Conservation (phyloP, 1,140 invertebrate genomes). For the Drosophila equinoxialis region DNA sequence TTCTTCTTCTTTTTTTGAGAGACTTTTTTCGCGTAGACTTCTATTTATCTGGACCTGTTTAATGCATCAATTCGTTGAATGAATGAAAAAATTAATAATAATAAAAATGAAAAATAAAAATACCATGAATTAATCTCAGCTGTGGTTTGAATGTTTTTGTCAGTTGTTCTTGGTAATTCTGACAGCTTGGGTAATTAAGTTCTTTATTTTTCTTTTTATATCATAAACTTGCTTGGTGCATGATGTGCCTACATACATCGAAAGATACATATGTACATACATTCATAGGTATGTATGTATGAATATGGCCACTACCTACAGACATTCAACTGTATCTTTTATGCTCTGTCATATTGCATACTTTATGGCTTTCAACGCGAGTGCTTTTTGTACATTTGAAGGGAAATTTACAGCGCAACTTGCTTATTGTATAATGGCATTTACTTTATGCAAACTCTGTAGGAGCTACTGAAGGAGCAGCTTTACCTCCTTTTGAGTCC, state of each 20-base stretch:
- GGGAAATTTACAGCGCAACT: conserved; percentile 71
- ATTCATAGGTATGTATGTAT: background rate
- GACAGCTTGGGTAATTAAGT: conserved; percentile 54
- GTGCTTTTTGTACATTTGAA: conserved; percentile 76
- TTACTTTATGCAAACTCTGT: conserved; percentile 67
- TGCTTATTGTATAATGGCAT: conserved; percentile 71
- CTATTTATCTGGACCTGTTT: too few relatives aligned
- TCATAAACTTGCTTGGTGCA: conserved; percentile 3
- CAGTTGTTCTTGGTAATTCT: background rate
- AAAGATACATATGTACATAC: background rate
- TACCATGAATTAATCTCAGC: conserved; percentile 6
- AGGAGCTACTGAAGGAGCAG: conserved; percentile 2
- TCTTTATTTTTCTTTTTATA: conserved; percentile 13
- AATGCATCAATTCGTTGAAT: too few relatives aligned
- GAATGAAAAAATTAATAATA: too few relatives aligned
- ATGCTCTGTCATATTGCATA: conserved; percentile 74
- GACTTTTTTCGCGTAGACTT: too few relatives aligned
- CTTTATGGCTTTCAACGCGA: conserved; percentile 76
- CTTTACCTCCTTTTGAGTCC: conserved; percentile 14
- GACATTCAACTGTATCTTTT: conserved; percentile 46
- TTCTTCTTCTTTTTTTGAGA: too few relatives aligned
- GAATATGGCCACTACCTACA: background rate
- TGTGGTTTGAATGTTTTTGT: background rate
- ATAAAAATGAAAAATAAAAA: background rate
- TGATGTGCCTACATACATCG: conserved; percentile 22